Base-by-base conservation (phyloP, 2,113 vertebrate species). In the Platichthys flesus region DNA sequence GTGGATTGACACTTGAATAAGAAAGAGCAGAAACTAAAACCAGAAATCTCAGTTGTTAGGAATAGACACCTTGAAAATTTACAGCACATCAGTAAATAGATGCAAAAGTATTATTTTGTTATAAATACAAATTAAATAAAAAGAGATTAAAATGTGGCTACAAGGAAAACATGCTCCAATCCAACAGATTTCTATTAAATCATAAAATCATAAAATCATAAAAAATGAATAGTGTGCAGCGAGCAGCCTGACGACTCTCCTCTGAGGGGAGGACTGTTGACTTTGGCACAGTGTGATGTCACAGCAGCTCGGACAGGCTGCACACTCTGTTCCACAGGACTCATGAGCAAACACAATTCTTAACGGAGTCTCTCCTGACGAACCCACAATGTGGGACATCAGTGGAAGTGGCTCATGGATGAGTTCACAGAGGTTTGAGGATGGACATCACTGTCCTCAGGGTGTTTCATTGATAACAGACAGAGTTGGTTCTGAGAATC, bases 241-340 rank as follows among this genome's bases (percentile, higher is more conserved):
- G 9, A 42, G 23, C 73, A 52, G 35, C 13, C 23, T 9, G 15
- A 40, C 79, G 73, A 84, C 72, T 1, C 2, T 40, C 52, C 24
- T 13, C 37, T 67, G 52, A 58, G 12, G 18, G 15, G 1, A 60
- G 24, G 23, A 9, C 35, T 51, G 64, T 71, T 86, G 78, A 86
- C 79, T 84, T 63, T 77, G 79, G 49, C 82, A 18, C 4, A 52
- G 20, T 61, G 55, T 51, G 47, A 42, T 20, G 6, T 14, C n/a
- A 54, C 35, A 54, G 13, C 26, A 47, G 15, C 59, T 57, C 16
- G n/a, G 16, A 52, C 4, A n/a, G 49, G 58, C 56, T 20, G 61
- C 10, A 45, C 71, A 56, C 49, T 65, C 12, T 1, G 13, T 71
- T 87, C 67, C 77, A 89, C 85, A 88, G 86, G 49, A 7, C 86